These are phyloP conservation scores for Coreius guichenoti DNA, from an alignment of 2,797 vertebrate genomes.

Conservation along the genomic window DNA sequence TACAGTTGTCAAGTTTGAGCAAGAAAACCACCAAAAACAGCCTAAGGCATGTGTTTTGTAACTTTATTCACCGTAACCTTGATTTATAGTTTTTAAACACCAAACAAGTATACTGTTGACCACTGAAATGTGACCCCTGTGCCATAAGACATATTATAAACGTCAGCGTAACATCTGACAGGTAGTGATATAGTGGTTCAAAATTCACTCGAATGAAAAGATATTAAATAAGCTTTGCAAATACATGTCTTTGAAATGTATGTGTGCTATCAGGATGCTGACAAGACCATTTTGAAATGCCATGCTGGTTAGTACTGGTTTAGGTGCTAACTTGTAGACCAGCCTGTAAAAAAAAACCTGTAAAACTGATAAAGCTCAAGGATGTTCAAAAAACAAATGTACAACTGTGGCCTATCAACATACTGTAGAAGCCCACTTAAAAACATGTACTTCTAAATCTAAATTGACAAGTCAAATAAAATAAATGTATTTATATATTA, in stretches of 20 bases:
- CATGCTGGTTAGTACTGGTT: not conserved
- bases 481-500: not conserved
- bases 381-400: not conserved
- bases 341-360: no score
- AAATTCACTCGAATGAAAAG: not conserved
- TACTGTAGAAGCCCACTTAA: not conserved
- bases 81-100: slow-evolving; percentile 10
- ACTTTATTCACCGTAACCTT: slow-evolving; percentile 13
- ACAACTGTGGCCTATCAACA: not conserved
- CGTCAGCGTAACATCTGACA: not conserved
- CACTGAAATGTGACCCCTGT: not conserved
- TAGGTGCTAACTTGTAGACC: not conserved
- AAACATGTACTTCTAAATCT: not conserved
- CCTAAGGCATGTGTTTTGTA: not conserved
- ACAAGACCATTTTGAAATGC: not conserved
- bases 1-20: slow-evolving; percentile 21
- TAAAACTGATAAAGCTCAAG: not conserved
- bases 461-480: not conserved
- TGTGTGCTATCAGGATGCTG: not conserved
- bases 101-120: not conserved
- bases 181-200: slow-evolving; percentile 2
- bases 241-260: not conserved
- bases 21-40: not conserved
- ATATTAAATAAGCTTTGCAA: not conserved
- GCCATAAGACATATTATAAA: not conserved